Conservation (phyloP, 2,113 vertebrate species). For the Aegithalos caudatus region DNA sequence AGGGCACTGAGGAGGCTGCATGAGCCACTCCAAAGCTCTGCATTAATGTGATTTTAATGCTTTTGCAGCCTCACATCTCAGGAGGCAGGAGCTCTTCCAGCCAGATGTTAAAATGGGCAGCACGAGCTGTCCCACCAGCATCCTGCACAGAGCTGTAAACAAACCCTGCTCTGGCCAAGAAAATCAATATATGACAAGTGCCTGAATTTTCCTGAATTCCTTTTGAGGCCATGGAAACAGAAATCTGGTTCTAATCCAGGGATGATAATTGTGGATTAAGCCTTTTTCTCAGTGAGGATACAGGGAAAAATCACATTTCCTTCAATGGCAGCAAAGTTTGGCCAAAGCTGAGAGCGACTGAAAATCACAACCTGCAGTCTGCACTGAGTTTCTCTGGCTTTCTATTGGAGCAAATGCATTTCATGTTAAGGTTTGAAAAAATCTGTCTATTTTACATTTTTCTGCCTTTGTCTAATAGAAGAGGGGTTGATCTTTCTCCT, state of each 20-base stretch:
- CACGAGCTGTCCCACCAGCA: accelerated
- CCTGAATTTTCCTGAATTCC: background rate
- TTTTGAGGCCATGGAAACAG: background rate
- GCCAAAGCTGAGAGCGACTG: background rate
- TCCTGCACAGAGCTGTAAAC: background rate
- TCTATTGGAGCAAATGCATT: background rate
- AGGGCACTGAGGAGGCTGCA: background rate
- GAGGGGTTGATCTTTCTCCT: background rate
- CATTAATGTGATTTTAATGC: background rate
- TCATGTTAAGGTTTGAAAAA: background rate
- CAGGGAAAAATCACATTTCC: background rate
- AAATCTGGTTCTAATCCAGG: background rate
- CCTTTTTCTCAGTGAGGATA: background rate
- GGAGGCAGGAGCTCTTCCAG: background rate
- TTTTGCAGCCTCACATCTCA: background rate
- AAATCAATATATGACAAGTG: background rate
- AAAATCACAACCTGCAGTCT: background rate
- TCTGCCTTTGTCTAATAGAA: background rate
- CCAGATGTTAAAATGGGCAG: background rate
- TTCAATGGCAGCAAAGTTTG: background rate
- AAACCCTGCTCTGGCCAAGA: background rate
- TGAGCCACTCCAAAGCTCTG: background rate
- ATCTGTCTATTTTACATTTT: background rate
- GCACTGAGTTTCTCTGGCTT: background rate
- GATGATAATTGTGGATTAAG: background rate